Percentiles rank a stretch among this genome's conserved stretches.
Evolutionary conservation across 2,113 vertebrate genomes (phyloP).

Genomic region (Octodon degus): DNA sequence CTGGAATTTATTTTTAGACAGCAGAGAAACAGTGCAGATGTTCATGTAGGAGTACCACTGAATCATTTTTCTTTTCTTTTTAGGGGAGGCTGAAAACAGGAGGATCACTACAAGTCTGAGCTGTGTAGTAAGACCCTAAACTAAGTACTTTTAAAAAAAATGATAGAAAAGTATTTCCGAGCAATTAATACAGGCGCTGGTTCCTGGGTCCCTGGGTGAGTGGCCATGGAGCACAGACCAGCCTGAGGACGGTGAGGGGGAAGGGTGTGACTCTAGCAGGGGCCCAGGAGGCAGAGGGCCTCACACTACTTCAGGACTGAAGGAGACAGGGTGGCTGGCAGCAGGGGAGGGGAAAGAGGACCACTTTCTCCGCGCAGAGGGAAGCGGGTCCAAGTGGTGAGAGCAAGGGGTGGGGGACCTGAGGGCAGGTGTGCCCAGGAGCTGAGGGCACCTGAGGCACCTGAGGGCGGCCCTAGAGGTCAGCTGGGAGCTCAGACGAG

Average conservation of each 20-base stretch:
- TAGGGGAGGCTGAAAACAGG: no score
- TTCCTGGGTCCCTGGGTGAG: not conserved
- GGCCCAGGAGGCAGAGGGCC: not conserved
- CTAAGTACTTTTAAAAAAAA: no score
- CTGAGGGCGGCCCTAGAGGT: no score
- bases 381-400: not conserved
- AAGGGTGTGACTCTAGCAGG: not conserved
- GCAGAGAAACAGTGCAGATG: not conserved
- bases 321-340: not conserved
- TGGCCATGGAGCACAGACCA: not conserved
- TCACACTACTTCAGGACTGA: not conserved
- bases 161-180: not conserved
- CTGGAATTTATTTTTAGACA: slow-evolving; percentile 9
- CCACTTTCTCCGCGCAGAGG: not conserved
- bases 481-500: not conserved
- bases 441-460: not conserved
- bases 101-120: no score
- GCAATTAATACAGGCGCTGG: not conserved
- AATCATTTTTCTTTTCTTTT: not conserved
- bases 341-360: not conserved
- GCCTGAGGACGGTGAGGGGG: not conserved
- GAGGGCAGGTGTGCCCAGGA: not conserved
- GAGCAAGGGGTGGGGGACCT: not conserved
- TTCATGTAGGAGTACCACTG: not conserved
- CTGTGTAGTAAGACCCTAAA: no score